Base-by-base conservation (phyloP, 37 sponge, comb jelly and placozoan genomes). In the Mnemiopsis leidyi region DNA sequence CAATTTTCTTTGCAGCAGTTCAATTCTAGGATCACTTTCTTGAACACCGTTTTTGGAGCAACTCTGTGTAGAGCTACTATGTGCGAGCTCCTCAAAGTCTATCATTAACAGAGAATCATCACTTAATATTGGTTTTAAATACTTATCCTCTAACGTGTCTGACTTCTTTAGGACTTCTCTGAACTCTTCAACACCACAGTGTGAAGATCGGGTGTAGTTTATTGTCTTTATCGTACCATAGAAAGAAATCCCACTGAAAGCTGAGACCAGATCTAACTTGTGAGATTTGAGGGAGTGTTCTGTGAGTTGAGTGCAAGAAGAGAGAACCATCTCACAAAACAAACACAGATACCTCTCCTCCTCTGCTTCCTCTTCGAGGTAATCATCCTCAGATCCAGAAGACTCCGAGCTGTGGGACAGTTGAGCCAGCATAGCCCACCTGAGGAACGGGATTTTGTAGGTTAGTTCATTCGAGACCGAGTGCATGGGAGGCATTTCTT, bases 91-190 rank as follows among this genome's bases (percentile, higher is more conserved):
- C 48, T 85, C 90, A 33, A 85, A 85, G 39, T 85, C 90, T 39
- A 85, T 85, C 90, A 85, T 85, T 0, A 85, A 61, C 61, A 85
- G 21, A 32, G 90, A 35, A 85, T 85, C 90, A 85, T 85, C 90
- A 85, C 0, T 33, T 20, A 85, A 13, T 5, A 29, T n/a, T 18
- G 90, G 90, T 39, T 40, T 38, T 28, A 85, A 37, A 39, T 85
- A 85, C 23, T 38, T 61, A 38, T 85, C 90, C 1, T 21, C 32
- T 18, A 85, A 40, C 7, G 24, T 5, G 0, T 33, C 35, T 0
- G 90, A 35, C 23, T 0, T 38, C 29, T 38, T 40, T 3, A 20
- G 23, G 0, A 40, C 30, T 28, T 40, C 2, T 5, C 23, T 85
- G 5, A 85, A 85, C 48, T 85, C 90, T 13, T 85, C 90, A 36